Percentiles rank a stretch among this genome's conserved stretches.
Conservation (phyloP, 2,797 vertebrate genomes). For the Balearica regulorum region DNA sequence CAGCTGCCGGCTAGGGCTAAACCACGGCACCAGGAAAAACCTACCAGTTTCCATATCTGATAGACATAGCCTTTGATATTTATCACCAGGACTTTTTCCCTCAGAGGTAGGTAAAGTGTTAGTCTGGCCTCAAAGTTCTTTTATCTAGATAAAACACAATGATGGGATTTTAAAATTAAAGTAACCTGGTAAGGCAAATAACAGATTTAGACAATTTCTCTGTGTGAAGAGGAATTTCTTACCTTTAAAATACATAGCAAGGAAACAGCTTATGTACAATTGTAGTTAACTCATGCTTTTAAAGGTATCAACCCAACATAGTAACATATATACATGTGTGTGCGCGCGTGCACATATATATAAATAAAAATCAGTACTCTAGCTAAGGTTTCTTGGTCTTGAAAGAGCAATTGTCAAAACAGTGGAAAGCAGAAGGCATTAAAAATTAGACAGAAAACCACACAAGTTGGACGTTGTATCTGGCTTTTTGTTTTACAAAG, state of each 20-base stretch:
- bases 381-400: not conserved
- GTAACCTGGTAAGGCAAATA: not conserved
- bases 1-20: too few species aligned
- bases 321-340: not conserved
- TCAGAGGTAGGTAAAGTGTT: not conserved
- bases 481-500: not conserved
- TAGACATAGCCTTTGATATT: not conserved
- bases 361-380: not conserved
- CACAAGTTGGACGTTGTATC: not conserved
- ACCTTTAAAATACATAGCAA: not conserved
- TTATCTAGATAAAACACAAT: not conserved
- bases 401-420: not conserved
- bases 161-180: not conserved
- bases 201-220: not conserved
- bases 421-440: not conserved
- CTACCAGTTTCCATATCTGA: not conserved
- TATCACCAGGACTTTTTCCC: not conserved
- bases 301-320: not conserved
- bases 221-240: not conserved
- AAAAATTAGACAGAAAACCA: not conserved
- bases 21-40: not conserved
- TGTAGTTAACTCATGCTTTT: not conserved
- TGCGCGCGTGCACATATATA: fast-evolving
- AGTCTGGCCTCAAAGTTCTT: not conserved
- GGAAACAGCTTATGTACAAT: not conserved